Conservation (phyloP, 2,113 vertebrate species). For the Podarcis cretensis region DNA sequence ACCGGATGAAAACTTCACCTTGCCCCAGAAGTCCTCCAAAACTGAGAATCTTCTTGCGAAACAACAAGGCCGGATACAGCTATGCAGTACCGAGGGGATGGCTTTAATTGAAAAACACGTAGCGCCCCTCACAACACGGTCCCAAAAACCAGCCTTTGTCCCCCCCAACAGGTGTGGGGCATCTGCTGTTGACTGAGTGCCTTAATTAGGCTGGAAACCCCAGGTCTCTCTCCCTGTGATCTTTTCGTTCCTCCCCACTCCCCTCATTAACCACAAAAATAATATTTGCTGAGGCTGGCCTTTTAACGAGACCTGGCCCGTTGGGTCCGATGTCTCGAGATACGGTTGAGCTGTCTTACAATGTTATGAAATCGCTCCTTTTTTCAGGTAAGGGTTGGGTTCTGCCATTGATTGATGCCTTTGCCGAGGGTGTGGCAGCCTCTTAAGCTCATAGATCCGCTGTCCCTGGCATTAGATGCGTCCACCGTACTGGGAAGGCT, state of each 20-base stretch:
- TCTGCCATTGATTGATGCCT: slow-evolving; percentile 37
- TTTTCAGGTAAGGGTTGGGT: slow-evolving; percentile 26
- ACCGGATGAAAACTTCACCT: neutral
- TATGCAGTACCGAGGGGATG: neutral
- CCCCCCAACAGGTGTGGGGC: neutral
- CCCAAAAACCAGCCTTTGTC: too few species aligned
- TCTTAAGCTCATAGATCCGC: slow-evolving; percentile 58
- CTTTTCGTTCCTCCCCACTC: neutral
- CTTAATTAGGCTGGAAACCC: neutral
- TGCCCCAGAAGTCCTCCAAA: too few species aligned
- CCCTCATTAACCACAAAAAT: neutral
- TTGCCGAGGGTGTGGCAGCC: slow-evolving; percentile 68
- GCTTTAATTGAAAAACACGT: neutral
- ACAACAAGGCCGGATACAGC: too few species aligned
- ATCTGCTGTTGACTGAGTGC: neutral
- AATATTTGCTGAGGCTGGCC: fast-evolving
- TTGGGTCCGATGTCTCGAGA: neutral
- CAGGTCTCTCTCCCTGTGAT: neutral
- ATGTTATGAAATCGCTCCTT: neutral
- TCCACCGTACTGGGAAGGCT: slow-evolving; percentile 53
- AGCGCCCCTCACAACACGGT: neutral
- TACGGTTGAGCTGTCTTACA: neutral
- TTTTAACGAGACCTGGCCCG: neutral
- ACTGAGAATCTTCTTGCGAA: neutral
- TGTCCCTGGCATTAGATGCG: slow-evolving; percentile 46